Base-by-base conservation (phyloP, 2,888 invertebrate species). In the Alloplasta piceator region DNA sequence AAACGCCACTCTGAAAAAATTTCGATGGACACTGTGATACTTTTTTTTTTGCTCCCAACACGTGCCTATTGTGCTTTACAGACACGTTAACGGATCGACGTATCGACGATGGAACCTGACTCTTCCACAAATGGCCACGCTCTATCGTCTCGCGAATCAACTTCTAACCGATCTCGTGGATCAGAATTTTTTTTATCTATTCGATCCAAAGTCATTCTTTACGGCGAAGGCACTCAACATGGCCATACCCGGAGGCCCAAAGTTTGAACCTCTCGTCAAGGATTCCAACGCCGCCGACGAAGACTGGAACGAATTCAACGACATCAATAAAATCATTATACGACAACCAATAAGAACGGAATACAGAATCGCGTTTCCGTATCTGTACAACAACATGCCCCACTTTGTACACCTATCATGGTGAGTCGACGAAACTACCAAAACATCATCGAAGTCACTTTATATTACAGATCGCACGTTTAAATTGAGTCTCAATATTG, bases 241-340 rank as follows among this genome's bases (percentile, higher is more conserved):
- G 97, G 99, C 99, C 0, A 99, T 99, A 89, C 99, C 99, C 7
- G 99, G 99, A 72, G 99, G 99, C 0, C 99, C 99, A 0, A 99
- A 99, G 93, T 99, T 99, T 93, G 99, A 99, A 92, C 99, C 99
- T 0, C 93, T 99, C 5, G 98, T 99, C 14, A 99, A 99, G 90
- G 99, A 99, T 92, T 97, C 98, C 88, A 98, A 98, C 89, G 96
- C 98, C 70, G 98, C 96, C 1, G 99, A 99, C 93, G 99, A 99
- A 93, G 99, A 99, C 92, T 99, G 99, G 99, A 99, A 99, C 93
- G 99, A 99, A 93, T 99, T 99, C 90, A 99, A 99, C 93, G 99
- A 99, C 90, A 99, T 99, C 86, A 99, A 99, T 92, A 99, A 99
- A 93, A 99, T 99, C 88, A 99, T 99, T 84, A 99, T 99, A 87